Conservation (phyloP, 2,797 vertebrate species). For the Pseudopleuronectes americanus region DNA sequence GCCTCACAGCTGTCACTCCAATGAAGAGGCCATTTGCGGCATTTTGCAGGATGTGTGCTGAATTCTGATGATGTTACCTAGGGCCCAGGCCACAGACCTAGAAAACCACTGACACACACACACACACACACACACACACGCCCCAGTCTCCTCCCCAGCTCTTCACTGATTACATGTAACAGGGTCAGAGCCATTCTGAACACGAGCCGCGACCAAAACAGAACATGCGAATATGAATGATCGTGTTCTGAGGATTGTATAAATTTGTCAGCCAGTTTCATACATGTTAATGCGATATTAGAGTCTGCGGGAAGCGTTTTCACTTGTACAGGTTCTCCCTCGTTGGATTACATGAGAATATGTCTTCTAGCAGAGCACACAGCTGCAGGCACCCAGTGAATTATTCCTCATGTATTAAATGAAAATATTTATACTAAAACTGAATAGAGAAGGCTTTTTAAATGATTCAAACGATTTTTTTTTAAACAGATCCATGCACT, state of each 20-base stretch:
- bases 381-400: slow-evolving; percentile 79
- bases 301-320: slow-evolving; percentile 40
- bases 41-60: slow-evolving; percentile 76
- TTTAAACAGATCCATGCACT: slow-evolving; percentile 11
- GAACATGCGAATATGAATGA: slow-evolving; percentile 52
- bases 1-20: slow-evolving; percentile 78
- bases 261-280: slow-evolving; percentile 53
- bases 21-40: slow-evolving; percentile 80
- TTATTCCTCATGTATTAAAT: slow-evolving; percentile 79
- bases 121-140: background rate
- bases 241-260: slow-evolving; percentile 37
- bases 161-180: slow-evolving; percentile 49
- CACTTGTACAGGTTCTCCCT: slow-evolving; percentile 46
- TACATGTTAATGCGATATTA: slow-evolving; percentile 71
- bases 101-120: slow-evolving; percentile 35
- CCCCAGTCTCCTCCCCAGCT: slow-evolving; percentile 11
- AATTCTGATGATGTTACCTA: slow-evolving; percentile 81
- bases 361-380: slow-evolving; percentile 68
- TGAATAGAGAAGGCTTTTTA: slow-evolving; percentile 29
- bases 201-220: slow-evolving; percentile 31
- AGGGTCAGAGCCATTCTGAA: slow-evolving; percentile 51
- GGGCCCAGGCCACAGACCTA: slow-evolving; percentile 40
- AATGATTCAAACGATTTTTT: background rate
- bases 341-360: slow-evolving; percentile 58
- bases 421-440: slow-evolving; percentile 68